Percentiles rank a stretch among this genome's conserved stretches.
Evolutionary conservation across 2,797 vertebrate genomes (phyloP).

Genomic region (Acrossocheilus fasciatus): DNA sequence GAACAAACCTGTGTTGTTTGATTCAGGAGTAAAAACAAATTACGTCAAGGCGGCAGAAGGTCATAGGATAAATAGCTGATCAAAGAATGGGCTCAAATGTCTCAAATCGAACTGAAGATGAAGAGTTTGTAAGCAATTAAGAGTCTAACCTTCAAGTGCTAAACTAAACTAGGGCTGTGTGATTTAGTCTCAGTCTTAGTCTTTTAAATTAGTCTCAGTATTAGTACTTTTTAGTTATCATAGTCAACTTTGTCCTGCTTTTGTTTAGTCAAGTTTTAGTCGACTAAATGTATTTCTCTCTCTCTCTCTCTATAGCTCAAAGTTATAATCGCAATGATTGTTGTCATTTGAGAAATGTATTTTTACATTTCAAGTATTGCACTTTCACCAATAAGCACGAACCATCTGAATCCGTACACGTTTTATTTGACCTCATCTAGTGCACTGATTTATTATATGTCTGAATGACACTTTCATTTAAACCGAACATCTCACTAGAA

Average conservation of each 20-base stretch:
- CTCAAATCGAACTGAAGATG: not conserved
- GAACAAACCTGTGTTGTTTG: conserved; percentile 2
- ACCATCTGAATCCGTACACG: too few species aligned
- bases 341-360: too few species aligned
- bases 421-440: too few species aligned
- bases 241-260: not conserved
- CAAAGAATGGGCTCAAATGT: conserved; percentile 5
- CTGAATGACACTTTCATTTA: too few species aligned
- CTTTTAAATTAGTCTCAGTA: too few species aligned
- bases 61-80: not conserved
- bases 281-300: not conserved
- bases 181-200: not conserved
- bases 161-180: too few species aligned
- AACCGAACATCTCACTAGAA: too few species aligned
- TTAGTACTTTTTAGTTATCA: not conserved
- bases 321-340: too few species aligned
- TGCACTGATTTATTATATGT: too few species aligned
- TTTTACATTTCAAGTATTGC: too few species aligned
- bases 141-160: not conserved
- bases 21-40: not conserved
- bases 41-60: not conserved
- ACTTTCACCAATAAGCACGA: too few species aligned
- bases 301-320: too few species aligned
- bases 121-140: not conserved
- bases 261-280: not conserved